Base-by-base conservation (phyloP, 2,888 invertebrate genomes). In the Azorinus chamasolen region DNA sequence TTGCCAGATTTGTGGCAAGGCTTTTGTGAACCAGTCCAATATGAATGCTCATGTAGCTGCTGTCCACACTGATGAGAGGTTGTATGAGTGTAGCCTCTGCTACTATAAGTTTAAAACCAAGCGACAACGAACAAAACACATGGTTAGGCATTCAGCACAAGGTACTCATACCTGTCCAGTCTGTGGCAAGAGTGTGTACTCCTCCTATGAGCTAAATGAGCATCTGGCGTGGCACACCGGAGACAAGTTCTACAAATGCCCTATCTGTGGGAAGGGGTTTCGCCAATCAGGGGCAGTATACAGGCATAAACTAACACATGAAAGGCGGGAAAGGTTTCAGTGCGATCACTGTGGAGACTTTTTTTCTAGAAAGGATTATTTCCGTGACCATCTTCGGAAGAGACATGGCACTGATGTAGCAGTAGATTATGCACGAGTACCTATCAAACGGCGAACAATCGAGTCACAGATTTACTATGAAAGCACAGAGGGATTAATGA, bases 181-280 rank as follows among this genome's bases (percentile, higher is more conserved):
- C 4, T 86, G 86, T 53, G 76, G 68, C 4, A 75, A 76, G 43
- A 48, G 55, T 0, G 84, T 83, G 53, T 57, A 71, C 24, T 76
- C 77, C 8, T 59, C 73, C 6, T 62, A 72, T 8, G 78, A 84
- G 51, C 63, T 84, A 8, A 73, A 76, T 24, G 66, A 70, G 12
- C 86, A 86, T 66, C 59, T 76, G 64, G 58, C 62, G 1, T 69
- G 61, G 1, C 86, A 86, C 55, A 76, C 79, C 1, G 78, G 76
- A 6, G 83, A 78, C 48, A 73, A 75, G 20, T 71, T 75, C 0
- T 77, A 73, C 51, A 46, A 62, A 25, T 86, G 86, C 37, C 48
- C 68, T 1, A 41, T 72, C 14, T 84, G 84, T 53, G 63, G 61
- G 0, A 76, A 70, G 45, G 59, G 32, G 8, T 83, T 81, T 58